Evolutionary conservation across 2,888 invertebrate species (phyloP).

Genomic region (Habroteleia sp.): DNA sequence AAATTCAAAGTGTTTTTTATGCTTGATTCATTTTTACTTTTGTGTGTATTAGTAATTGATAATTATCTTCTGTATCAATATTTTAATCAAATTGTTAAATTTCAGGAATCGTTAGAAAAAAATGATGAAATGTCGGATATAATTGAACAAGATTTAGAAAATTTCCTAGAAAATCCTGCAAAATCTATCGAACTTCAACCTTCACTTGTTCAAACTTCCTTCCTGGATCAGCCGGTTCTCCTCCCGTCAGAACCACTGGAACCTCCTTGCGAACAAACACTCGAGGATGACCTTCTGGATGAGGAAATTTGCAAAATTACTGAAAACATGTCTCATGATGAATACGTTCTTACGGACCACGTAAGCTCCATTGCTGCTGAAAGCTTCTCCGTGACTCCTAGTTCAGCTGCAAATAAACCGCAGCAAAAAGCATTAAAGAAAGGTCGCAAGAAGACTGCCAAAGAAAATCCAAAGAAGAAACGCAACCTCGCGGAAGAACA

Average conservation of each 20-base stretch:
- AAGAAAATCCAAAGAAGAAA: constrained; percentile 66
- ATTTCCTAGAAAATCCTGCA: constrained; percentile 1
- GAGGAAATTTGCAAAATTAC: constrained; percentile 80
- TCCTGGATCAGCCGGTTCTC: constrained; percentile 8
- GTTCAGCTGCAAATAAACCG: constrained; percentile 41
- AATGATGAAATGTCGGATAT: background rate
- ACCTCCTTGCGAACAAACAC: constrained; percentile 63
- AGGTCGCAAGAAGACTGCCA: constrained; percentile 35
- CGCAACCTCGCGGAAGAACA: constrained; percentile 73
- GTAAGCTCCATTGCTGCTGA: constrained; percentile 72
- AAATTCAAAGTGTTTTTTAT: constrained; percentile 8
- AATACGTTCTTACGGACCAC: constrained; percentile 78
- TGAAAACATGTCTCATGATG: constrained; percentile 80
- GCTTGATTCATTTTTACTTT: too few relatives aligned
- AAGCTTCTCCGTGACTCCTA: constrained; percentile 59
- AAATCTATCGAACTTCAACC: background rate
- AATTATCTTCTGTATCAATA: too few relatives aligned
- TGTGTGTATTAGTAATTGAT: too few relatives aligned
- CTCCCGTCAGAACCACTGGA: constrained; percentile 3
- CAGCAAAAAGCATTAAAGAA: constrained; percentile 48
- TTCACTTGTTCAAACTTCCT: background rate
- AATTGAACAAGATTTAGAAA: constrained; percentile 12
- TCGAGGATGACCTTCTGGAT: constrained; percentile 78
- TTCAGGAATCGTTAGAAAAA: background rate
- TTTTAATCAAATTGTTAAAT: too few relatives aligned